These are phyloP conservation scores for Danionella dracula DNA, from an alignment of 2,797 vertebrate genomes.

Conservation along the genomic window DNA sequence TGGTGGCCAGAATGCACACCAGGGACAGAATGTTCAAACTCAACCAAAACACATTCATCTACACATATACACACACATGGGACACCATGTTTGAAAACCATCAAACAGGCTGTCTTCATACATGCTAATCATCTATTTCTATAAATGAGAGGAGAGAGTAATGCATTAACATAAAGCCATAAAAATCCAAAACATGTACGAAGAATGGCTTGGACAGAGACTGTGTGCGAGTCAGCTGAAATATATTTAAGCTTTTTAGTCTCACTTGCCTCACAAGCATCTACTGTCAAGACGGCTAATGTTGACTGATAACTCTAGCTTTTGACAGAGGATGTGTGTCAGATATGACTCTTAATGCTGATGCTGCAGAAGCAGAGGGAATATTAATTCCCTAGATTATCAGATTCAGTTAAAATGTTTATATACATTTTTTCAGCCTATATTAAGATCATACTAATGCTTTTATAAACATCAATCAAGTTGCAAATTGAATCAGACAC, in stretches of 20 bases:
- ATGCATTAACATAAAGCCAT: constrained; percentile 63
- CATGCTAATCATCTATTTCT: constrained; percentile 63
- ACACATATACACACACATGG: constrained; percentile 6
- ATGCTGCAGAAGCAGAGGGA: background rate
- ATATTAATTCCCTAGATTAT: background rate
- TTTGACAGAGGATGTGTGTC: background rate
- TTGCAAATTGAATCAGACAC: background rate
- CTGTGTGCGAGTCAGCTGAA: background rate
- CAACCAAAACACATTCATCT: constrained; percentile 29
- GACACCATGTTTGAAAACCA: constrained; percentile 20
- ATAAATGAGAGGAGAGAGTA: constrained; percentile 53
- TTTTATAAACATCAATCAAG: background rate
- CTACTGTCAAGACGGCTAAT: background rate
- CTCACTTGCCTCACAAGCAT: constrained; percentile 23
- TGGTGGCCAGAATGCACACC: constrained; percentile 31
- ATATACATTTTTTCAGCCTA: background rate
- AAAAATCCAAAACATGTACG: constrained; percentile 52
- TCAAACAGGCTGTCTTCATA: constrained; percentile 58
- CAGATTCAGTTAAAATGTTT: background rate
- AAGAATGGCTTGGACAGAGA: constrained; percentile 42
- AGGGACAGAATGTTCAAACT: constrained; percentile 37
- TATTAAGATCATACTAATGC: background rate
- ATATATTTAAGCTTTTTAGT: constrained; percentile 18
- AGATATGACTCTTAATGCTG: background rate
- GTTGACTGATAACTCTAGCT: background rate